phyloP scores from a whole-genome alignment of 1,140 invertebrate species.

The Zaprionus nigranus region DNA sequence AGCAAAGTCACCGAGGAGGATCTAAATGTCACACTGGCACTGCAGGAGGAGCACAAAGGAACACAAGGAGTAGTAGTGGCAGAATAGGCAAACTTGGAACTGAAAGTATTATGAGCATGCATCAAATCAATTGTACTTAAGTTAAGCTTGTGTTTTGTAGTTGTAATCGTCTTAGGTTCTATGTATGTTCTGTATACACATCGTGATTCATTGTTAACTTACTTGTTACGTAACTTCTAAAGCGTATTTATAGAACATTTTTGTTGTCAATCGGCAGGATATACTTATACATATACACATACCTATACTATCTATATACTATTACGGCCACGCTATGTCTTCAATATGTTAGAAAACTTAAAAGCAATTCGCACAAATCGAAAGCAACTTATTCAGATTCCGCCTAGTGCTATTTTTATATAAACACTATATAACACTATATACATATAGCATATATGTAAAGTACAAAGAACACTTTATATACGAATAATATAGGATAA shows the following conservation, averaged over 20 bases:
- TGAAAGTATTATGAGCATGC: constrained; percentile 73
- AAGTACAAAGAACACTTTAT: constrained; percentile 12
- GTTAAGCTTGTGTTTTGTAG: constrained; percentile 21
- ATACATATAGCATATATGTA: too few species aligned
- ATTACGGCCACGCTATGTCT: constrained; percentile 55
- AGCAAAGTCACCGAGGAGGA: constrained; percentile 50
- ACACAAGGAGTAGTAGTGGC: constrained; percentile 34
- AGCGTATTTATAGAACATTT: constrained; percentile 29
- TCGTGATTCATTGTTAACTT: constrained; percentile 40
- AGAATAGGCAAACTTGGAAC: constrained; percentile 42
- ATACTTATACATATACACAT: not conserved
- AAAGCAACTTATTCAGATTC: constrained; percentile 51
- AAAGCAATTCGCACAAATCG: constrained; percentile 66
- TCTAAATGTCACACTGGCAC: constrained; percentile 44
- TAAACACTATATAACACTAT: constrained; percentile 34
- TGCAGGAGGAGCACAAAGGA: constrained; percentile 53
- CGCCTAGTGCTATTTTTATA: constrained; percentile 50
- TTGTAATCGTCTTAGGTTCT: constrained; percentile 21
- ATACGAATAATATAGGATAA: constrained; percentile 31
- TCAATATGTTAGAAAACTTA: constrained; percentile 54
- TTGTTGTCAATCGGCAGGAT: constrained; percentile 4
- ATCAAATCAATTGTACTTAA: constrained; percentile 46
- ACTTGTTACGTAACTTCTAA: constrained; percentile 34
- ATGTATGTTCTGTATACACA: constrained; percentile 16
- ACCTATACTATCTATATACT: not conserved